Percentiles rank a stretch among this genome's conserved stretches.
These are phyloP conservation scores for Oligia strigilis DNA, from an alignment of 2,888 invertebrate species.

Conservation along the genomic window DNA sequence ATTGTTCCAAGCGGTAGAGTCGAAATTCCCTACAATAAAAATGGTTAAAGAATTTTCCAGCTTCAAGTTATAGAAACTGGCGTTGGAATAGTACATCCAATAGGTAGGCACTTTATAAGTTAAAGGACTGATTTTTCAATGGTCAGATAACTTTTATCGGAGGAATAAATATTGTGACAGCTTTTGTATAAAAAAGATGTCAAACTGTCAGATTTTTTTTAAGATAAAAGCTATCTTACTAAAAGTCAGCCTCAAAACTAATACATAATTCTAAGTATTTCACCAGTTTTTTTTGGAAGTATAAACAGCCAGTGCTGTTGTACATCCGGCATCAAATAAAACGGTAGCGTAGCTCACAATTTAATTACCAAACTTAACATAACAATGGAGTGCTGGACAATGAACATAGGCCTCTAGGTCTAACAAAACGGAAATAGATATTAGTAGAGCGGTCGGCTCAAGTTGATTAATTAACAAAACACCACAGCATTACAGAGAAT, in stretches of 20 bases:
- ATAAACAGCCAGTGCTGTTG: background rate
- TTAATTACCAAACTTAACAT: slow-evolving; percentile 21
- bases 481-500: background rate
- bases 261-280: background rate
- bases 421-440: background rate
- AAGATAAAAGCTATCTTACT: background rate
- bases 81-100: background rate
- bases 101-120: background rate
- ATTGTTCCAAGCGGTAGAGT: background rate
- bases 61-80: background rate
- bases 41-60: background rate
- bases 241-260: background rate
- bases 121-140: background rate
- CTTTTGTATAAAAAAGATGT: background rate
- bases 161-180: no score
- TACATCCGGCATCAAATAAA: slow-evolving; percentile 37
- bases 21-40: background rate
- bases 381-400: slow-evolving; percentile 18
- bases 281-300: background rate
- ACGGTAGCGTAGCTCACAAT: slow-evolving; percentile 20
- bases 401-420: background rate
- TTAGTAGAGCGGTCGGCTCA: background rate
- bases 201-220: background rate
- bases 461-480: background rate
- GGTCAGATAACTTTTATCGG: no score